These are phyloP conservation scores for Manis javanica DNA, from an alignment of 2,797 vertebrate genomes.

Conservation along the genomic window DNA sequence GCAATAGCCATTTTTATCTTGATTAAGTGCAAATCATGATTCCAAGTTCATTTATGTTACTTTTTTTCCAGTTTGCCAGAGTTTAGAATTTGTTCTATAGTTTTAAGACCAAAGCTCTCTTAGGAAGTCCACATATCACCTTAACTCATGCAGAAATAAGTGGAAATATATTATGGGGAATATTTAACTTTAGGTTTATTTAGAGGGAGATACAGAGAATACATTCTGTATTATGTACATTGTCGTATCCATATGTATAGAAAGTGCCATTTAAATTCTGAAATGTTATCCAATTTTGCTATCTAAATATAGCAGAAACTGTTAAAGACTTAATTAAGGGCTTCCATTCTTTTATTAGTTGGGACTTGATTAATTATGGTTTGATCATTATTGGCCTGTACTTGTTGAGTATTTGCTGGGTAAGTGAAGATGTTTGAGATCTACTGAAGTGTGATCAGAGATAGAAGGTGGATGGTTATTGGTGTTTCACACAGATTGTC, in stretches of 20 bases:
- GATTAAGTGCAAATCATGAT: conserved; percentile 9
- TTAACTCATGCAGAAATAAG: conserved; percentile 16
- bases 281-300: background rate
- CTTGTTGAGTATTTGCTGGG: conserved; percentile 8
- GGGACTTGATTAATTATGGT: conserved; percentile 1
- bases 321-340: background rate
- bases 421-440: background rate
- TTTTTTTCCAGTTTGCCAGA: conserved; percentile 14
- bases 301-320: background rate
- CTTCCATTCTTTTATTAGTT: background rate
- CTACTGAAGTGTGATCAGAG: background rate
- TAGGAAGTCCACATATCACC: background rate
- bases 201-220: background rate
- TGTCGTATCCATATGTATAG: background rate
- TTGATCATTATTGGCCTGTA: background rate
- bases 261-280: conserved; percentile 16
- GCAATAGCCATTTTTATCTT: conserved; percentile 46
- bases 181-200: conserved; percentile 22
- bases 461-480: background rate
- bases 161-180: background rate
- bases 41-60: conserved; percentile 28
- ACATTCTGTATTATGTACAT: background rate
- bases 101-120: conserved; percentile 17
- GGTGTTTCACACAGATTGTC: background rate
- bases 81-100: conserved; percentile 43